Evolutionary conservation across 2,113 vertebrate species (phyloP).

Genomic region (Machaerirhynchus nigripectus): DNA sequence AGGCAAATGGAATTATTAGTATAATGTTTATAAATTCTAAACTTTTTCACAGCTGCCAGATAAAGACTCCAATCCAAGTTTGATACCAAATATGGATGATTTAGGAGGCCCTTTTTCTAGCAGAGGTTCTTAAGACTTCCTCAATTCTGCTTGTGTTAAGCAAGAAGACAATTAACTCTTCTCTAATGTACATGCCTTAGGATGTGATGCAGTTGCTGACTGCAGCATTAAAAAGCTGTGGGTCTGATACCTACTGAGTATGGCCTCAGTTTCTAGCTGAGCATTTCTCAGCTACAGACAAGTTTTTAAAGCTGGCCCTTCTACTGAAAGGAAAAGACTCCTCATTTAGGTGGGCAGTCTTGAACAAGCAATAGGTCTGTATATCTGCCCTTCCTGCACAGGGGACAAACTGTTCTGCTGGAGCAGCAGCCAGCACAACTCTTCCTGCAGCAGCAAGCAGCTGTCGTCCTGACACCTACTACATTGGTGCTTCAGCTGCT

Average conservation of each 20-base stretch:
- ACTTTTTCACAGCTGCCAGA: neutral
- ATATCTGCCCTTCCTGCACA: neutral
- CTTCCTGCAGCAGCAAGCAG: neutral
- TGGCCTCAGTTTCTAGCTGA: neutral
- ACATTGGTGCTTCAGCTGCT: neutral
- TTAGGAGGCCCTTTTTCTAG: neutral
- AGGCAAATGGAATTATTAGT: neutral
- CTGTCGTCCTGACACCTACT: neutral
- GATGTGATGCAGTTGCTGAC: neutral
- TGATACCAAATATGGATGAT: neutral
- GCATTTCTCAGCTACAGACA: neutral
- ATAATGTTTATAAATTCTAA: neutral
- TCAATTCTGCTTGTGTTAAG: neutral
- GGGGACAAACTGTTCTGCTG: neutral
- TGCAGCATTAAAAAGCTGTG: neutral
- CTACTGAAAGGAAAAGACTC: neutral
- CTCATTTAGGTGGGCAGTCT: neutral
- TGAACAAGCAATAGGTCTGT: neutral
- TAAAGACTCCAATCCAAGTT: neutral
- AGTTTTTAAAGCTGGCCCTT: neutral
- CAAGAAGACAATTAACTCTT: neutral
- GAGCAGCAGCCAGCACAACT: neutral
- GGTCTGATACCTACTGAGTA: neutral
- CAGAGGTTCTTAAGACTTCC: neutral
- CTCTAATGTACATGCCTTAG: neutral